Evolutionary conservation across 37 sponge, comb jelly and placozoan genomes (phyloP).

Genomic region (Tethya wilhelma): DNA sequence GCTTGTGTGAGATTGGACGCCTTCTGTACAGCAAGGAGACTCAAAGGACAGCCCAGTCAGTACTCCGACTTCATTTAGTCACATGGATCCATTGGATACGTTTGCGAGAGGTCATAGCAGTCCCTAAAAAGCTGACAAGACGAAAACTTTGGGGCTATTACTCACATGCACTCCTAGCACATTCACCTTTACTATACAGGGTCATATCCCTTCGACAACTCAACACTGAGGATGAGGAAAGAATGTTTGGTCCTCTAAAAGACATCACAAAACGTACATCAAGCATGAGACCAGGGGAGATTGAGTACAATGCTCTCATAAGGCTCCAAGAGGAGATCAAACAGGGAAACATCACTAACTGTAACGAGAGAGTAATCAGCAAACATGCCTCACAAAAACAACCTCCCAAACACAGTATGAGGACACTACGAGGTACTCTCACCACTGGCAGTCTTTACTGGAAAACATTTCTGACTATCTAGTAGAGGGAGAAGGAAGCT

Average conservation of each 20-base stretch:
- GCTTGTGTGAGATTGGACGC: not conserved
- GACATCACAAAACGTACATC: slow-evolving; percentile 1
- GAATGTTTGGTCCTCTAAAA: not conserved
- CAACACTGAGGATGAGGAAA: not conserved
- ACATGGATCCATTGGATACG: not conserved
- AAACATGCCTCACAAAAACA: not conserved
- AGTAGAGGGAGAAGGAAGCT: not conserved
- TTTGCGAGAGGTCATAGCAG: not conserved
- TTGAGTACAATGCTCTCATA: not conserved
- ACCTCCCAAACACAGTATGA: not conserved
- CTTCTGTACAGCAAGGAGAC: not conserved
- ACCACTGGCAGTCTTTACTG: not conserved
- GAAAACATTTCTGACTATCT: not conserved
- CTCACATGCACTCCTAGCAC: not conserved
- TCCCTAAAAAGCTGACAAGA: not conserved
- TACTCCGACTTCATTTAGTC: not conserved
- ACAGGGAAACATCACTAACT: not conserved
- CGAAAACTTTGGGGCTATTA: not conserved
- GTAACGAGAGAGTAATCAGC: not conserved
- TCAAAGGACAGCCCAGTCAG: not conserved
- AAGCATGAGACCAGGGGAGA: not conserved
- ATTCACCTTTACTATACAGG: not conserved
- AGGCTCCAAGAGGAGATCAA: not conserved
- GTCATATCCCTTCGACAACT: not conserved
- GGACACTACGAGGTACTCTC: not conserved